These are phyloP conservation scores for Antechinus stuartii DNA, from an alignment of 2,113 vertebrate species.

Conservation along the genomic window DNA sequence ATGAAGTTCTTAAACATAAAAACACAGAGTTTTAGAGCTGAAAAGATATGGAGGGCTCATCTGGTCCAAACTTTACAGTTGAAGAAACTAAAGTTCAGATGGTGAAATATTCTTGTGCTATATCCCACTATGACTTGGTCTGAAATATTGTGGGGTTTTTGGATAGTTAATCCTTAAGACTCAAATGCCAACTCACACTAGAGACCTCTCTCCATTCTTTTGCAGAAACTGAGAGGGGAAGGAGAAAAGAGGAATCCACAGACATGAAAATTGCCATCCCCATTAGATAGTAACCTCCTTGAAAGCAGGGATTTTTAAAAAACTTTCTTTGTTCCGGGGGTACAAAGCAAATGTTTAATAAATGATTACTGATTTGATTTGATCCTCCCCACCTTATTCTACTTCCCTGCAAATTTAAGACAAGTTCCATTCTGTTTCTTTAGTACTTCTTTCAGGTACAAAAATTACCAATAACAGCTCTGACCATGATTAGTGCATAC, in stretches of 20 bases:
- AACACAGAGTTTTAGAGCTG: constrained; percentile 42
- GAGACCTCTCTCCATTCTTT: not conserved
- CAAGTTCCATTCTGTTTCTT: not conserved
- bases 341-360: not conserved
- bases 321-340: not conserved
- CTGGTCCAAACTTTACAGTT: not conserved
- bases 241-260: constrained; percentile 29
- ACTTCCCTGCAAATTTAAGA: not conserved
- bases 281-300: not conserved
- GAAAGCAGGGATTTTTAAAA: not conserved
- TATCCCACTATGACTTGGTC: not conserved
- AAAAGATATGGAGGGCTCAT: constrained; percentile 27
- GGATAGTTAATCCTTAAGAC: not conserved
- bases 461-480: not conserved
- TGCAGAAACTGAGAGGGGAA: constrained; percentile 51
- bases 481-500: constrained; percentile 14
- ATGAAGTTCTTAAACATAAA: constrained; percentile 29
- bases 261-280: constrained; percentile 42
- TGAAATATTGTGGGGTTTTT: not conserved
- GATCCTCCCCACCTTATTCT: not conserved
- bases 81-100: not conserved
- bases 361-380: not conserved
- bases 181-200: not conserved
- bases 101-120: not conserved
- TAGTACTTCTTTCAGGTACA: not conserved